Evolutionary conservation across 2,888 invertebrate species (phyloP), one percentile per base, ranked within the genome.

Genomic region (Ctenicera cuprea): DNA sequence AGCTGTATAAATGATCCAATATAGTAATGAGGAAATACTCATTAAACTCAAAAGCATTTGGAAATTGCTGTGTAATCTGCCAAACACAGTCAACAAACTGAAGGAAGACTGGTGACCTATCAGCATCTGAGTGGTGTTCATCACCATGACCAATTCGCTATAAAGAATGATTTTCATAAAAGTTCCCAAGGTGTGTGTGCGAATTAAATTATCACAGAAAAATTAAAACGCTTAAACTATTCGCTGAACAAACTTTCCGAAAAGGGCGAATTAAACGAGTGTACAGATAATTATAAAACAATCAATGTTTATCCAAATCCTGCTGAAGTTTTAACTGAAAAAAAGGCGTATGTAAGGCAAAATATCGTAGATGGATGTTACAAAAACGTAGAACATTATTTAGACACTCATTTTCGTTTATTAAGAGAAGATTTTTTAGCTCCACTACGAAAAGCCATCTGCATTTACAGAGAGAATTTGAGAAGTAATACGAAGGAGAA

Each of bases 61-160:
- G 97, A 87, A 97, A 99, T 90, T 98, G 96, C 79, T 95, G 94
- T 73, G 93, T 94, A 59, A 98, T 94, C 88, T 99, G 98, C 97
- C 98, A 99, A 0, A 99, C 98, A 86, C 98, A 97, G 87, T 99
- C 99, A 78, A 99, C 94, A 88, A 99, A 99, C 86, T 99, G 99
- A 7, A 99, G 91, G 87, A 99, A 99, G 2, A 99, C 97, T 0
- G 99, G 99, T 0, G 99, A 99, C 9, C 99, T 91, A 85, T 99
- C 99, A 0, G 97, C 97, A 88, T 99, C 99, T 0, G 97, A 96
- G 85, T 98, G 97, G 78, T 97, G 95, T 84, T 98, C 98, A 85
- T 99, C 98, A 0, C 99, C 99, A 86, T 99, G 99, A 0, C 99
- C 99, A 81, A 98, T 94, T 76, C 99, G 92, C 95, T 96, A 33